Evolutionary conservation across 2,113 vertebrate genomes (phyloP), one percentile per base, ranked within the genome.

Genomic region (Aramus guarauna): DNA sequence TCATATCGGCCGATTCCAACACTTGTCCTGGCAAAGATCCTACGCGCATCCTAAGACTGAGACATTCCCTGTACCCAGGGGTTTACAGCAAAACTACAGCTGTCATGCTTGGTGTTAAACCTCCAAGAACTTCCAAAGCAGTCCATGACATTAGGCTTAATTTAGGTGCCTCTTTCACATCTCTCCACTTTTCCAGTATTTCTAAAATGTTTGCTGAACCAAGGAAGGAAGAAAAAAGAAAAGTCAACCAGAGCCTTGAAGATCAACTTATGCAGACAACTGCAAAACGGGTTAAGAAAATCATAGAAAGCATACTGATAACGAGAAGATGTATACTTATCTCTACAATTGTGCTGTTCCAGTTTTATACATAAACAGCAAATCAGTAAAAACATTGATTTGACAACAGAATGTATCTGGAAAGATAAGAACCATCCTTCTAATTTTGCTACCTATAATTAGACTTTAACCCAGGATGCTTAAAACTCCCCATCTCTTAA

Each of bases 41-140:
- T 50, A 12, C 4, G 3, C 1, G 11, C 7, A 32, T 22, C 30
- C 43, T 23, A 29, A 34, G 12, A 43, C 0, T 9, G 5, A 56
- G 45, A 18, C 24, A 22, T 4, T 9, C 21, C 29, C 10, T 72
- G 12, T 23, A 24, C 16, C 58, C 18, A 36, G 43, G 8, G 27
- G 15, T 50, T 37, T 24, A 27, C 50, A 60, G 39, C 48, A n/a
- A n/a, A 85, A n/a, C 36, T 47, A 36, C 55, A 47, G 15, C 18
- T 12, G 27, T 17, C 30, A 4, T 5, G 15, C 29, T 73, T 12
- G 26, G 8, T 9, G 4, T 24, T 23, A n/a, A 9, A 39, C 52
- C 18, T 45, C 39, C 34, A 59, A 32, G 43, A 45, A 32, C 14
- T 18, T n/a, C 36, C 10, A 10, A 50, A 34, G 27, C 24, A 52